A percentile compares a stretch with the other conserved stretches of the same genome.
Evolutionary conservation across 2,113 vertebrate species (phyloP).

Genomic region (Macheiramphus alcinus): DNA sequence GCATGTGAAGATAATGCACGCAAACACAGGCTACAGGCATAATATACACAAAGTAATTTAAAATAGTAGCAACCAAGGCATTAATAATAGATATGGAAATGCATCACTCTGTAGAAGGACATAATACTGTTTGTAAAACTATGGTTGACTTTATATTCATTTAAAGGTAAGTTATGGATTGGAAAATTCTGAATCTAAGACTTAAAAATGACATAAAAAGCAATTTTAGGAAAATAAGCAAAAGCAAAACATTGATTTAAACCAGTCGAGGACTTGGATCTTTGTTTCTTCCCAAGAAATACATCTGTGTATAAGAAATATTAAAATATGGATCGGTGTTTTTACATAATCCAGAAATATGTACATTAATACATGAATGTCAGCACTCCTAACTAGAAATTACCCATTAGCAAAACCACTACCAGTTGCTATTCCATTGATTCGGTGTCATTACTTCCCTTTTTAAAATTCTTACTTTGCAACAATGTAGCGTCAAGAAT

Average conservation of each 20-base stretch:
- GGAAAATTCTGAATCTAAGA: neutral
- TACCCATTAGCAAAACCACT: neutral
- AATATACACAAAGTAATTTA: neutral
- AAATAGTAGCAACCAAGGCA: neutral
- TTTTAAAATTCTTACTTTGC: neutral
- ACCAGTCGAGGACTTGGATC: neutral
- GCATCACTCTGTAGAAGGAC: neutral
- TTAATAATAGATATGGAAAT: constrained; percentile 31
- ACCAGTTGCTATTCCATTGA: neutral
- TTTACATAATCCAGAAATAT: neutral
- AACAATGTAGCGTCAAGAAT: neutral
- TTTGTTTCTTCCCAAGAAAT: neutral
- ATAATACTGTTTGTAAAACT: neutral
- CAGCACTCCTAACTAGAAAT: neutral
- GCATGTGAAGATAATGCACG: constrained; percentile 10
- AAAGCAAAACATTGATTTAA: neutral
- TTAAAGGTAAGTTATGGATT: neutral
- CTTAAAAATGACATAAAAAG: neutral
- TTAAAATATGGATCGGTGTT: neutral
- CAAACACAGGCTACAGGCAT: neutral
- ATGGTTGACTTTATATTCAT: neutral
- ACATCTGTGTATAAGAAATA: neutral
- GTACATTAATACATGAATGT: neutral
- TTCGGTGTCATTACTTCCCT: neutral
- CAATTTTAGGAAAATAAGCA: neutral